Conservation (phyloP, 2,797 vertebrate genomes). For the Bradypus variegatus region DNA sequence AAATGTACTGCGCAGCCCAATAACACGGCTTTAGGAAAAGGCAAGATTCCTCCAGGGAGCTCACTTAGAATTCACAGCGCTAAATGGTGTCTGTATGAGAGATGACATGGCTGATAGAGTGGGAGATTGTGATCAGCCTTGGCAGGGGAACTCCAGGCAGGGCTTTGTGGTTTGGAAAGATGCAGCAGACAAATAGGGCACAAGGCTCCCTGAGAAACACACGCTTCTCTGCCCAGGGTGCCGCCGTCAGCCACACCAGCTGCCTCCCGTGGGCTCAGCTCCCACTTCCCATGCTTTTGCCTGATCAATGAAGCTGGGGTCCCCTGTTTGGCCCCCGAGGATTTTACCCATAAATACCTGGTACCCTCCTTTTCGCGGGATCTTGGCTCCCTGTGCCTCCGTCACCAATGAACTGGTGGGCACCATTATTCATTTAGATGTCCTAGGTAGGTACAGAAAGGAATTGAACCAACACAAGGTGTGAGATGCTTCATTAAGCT, state of each 20-base stretch:
- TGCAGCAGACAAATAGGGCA: neutral
- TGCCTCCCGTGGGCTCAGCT: neutral
- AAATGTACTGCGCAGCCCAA: neutral
- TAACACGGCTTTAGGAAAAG: neutral
- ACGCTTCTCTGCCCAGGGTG: neutral
- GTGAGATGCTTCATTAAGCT: neutral
- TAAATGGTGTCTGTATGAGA: neutral
- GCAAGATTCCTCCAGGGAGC: neutral
- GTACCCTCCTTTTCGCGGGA: neutral
- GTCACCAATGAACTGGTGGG: rapidly evolving
- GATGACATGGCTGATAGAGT: neutral
- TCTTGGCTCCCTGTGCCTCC: neutral
- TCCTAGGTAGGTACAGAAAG: neutral
- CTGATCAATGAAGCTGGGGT: neutral
- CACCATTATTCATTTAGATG: neutral
- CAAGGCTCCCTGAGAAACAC: neutral
- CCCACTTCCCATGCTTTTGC: neutral
- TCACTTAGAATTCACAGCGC: neutral
- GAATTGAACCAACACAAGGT: too few relatives aligned
- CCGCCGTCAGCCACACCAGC: neutral
- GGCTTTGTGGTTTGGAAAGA: conserved; percentile 52
- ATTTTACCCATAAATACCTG: neutral
- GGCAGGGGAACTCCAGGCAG: neutral
- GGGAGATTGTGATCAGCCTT: neutral
- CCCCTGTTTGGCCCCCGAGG: neutral